Evolutionary conservation across 2,888 invertebrate genomes (phyloP), one percentile per base, ranked within the genome.

Genomic region (Allacma fusca): DNA sequence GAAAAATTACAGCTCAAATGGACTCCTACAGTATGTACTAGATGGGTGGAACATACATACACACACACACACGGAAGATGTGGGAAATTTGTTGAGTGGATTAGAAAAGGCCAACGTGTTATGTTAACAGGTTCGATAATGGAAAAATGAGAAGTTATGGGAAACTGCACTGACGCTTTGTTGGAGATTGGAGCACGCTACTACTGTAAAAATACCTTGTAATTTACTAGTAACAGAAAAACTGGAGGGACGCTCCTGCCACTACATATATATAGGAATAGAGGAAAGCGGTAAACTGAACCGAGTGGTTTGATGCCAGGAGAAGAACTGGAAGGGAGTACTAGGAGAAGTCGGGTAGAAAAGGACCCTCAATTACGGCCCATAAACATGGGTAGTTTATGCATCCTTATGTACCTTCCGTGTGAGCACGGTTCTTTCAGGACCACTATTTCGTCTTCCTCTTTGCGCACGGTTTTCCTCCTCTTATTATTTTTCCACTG

Each of bases 361-460:
- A 72, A 75, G 80, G 74, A 75, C 76, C 77, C 78, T 78, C 76
- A 78, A 78, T 78, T 78, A 80, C 75, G 67, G 71, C 76, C 64
- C 80, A 77, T 80, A 78, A 80, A 80, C 76, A 78, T 80, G 77
- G n/a, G 24, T 74, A 62, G 29, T 72, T 64, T 43, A 59, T 28
- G 50, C 57, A 65, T 65, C 50, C 70, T 26, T 57, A 59, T 59
- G 26, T 50, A 72, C 21, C n/a, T 59, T 28, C 2, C n/a, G 13
- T 40, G 5, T 5, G 1, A 65, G 65, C 29, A 13, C 26, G 26
- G 65, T 13, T 19, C 1, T 50, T 50, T 50, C n/a, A 50, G 50
- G 9, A 50, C n/a, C 50, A 50, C 50, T 50, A n/a, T n/a, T 50
- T 50, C 50, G 50, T 50, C 50, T 50, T 50, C 50, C 50, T 50